Conservation (phyloP, 2,888 invertebrate genomes). For the Drosophila affinis region DNA sequence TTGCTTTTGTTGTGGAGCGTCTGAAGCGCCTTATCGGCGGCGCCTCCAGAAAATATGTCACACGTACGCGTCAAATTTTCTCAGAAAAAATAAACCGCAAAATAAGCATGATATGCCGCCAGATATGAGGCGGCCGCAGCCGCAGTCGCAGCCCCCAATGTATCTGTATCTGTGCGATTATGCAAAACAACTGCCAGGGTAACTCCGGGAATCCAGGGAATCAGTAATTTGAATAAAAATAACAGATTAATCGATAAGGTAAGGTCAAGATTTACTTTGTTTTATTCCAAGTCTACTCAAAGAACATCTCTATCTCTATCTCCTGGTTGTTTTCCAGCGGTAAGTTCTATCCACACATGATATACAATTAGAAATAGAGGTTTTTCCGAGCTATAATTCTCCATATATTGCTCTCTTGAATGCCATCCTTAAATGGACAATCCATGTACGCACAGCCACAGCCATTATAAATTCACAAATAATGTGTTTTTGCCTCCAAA, state of each 20-base stretch:
- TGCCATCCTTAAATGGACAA: background rate
- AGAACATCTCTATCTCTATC: background rate
- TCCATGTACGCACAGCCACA: background rate
- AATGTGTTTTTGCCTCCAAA: background rate
- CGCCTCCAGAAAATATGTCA: constrained; percentile 78
- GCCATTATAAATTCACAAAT: background rate
- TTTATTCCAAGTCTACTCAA: background rate
- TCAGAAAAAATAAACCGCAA: constrained; percentile 57
- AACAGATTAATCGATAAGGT: background rate
- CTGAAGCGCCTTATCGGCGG: constrained; percentile 69
- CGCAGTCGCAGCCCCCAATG: background rate
- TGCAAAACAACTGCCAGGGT: background rate
- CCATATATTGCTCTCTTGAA: background rate
- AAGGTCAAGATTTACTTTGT: background rate
- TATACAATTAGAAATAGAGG: background rate
- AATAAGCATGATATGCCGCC: constrained; percentile 35
- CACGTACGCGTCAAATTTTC: constrained; percentile 74
- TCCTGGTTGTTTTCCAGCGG: too few species aligned
- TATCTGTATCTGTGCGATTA: constrained; percentile 13
- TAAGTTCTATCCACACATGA: background rate
- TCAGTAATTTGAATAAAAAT: constrained; percentile 1
- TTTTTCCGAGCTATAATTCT: background rate
- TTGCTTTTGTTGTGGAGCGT: constrained; percentile 26
- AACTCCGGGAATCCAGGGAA: background rate
- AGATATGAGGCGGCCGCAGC: constrained; percentile 13